phyloP scores from a whole-genome alignment of 1,140 invertebrate species.

The Tetranychus urticae region DNA sequence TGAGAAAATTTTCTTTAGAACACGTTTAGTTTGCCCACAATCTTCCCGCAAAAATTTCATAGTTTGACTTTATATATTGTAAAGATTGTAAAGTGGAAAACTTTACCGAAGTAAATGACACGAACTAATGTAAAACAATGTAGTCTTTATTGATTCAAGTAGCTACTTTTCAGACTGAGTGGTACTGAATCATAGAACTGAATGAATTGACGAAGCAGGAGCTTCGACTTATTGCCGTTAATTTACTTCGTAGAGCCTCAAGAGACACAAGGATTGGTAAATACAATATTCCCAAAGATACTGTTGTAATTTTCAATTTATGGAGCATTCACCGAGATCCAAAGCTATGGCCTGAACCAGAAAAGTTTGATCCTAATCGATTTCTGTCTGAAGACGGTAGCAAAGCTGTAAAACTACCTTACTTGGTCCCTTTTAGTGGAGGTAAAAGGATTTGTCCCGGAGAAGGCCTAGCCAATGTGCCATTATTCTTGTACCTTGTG shows the following conservation, averaged over 20 bases:
- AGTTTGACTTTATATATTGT: no score
- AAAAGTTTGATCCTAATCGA: constrained; percentile 40
- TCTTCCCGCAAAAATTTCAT: no score
- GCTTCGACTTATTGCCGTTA: constrained; percentile 11
- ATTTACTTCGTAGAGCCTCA: neutral
- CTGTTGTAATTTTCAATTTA: constrained; percentile 34
- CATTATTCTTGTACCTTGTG: constrained; percentile 57
- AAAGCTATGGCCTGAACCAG: constrained; percentile 37
- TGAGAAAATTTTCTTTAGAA: no score
- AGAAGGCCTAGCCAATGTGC: constrained; percentile 52
- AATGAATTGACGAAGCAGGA: no score
- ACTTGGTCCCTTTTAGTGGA: constrained; percentile 22
- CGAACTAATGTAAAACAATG: no score
- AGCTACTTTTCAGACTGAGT: no score
- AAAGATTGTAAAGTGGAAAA: no score
- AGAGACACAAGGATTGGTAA: neutral
- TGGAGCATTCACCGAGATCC: constrained; percentile 40
- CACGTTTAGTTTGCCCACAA: no score
- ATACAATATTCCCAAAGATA: constrained; percentile 10
- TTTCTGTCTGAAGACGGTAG: constrained; percentile 21
- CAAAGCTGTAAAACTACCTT: constrained; percentile 5
- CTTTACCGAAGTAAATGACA: no score
- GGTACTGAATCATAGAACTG: no score
- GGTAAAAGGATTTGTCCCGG: constrained; percentile 61
- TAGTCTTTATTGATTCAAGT: no score